phyloP scores from a whole-genome alignment of 2,888 invertebrate genomes.

The Thecocarcelia acutangulata region DNA sequence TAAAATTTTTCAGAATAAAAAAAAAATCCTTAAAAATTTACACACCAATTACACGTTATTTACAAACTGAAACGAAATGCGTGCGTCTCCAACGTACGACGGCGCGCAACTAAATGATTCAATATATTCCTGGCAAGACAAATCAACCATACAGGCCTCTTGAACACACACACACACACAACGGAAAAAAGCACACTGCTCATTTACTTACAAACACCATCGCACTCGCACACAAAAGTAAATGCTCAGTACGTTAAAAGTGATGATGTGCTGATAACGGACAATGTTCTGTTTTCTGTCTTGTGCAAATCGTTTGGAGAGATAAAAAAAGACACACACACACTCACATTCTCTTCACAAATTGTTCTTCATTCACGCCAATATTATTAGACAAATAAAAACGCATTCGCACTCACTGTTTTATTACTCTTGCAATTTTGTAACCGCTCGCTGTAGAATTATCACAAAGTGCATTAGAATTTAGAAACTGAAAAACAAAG shows the following conservation, averaged over 20 bases:
- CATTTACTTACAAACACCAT: slow-evolving; percentile 36
- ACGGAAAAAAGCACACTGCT: slow-evolving; percentile 13
- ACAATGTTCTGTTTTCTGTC: slow-evolving; percentile 35
- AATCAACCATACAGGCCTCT: slow-evolving; percentile 48
- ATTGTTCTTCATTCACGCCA: slow-evolving; percentile 24
- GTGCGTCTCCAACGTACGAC: slow-evolving; percentile 81
- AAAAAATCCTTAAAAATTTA: slow-evolving; percentile 45
- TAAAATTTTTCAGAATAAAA: background rate
- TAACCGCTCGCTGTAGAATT: slow-evolving; percentile 1
- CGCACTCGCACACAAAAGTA: slow-evolving; percentile 27
- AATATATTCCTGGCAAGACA: slow-evolving; percentile 59
- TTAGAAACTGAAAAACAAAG: background rate
- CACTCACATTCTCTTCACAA: background rate
- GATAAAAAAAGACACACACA: slow-evolving; percentile 38
- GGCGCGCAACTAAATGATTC: slow-evolving; percentile 81
- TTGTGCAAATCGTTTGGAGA: slow-evolving; percentile 61
- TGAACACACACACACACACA: slow-evolving; percentile 1
- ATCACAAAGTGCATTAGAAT: slow-evolving; percentile 21
- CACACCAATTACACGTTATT: slow-evolving; percentile 60
- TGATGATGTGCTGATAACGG: slow-evolving; percentile 58
- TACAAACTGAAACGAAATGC: slow-evolving; percentile 74
- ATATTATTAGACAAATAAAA: background rate
- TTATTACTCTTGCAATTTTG: background rate
- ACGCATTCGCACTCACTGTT: slow-evolving; percentile 26
- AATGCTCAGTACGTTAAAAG: slow-evolving; percentile 20